Evolutionary conservation across 2,113 vertebrate species (phyloP).

Genomic region (Tragelaphus strepsiceros): DNA sequence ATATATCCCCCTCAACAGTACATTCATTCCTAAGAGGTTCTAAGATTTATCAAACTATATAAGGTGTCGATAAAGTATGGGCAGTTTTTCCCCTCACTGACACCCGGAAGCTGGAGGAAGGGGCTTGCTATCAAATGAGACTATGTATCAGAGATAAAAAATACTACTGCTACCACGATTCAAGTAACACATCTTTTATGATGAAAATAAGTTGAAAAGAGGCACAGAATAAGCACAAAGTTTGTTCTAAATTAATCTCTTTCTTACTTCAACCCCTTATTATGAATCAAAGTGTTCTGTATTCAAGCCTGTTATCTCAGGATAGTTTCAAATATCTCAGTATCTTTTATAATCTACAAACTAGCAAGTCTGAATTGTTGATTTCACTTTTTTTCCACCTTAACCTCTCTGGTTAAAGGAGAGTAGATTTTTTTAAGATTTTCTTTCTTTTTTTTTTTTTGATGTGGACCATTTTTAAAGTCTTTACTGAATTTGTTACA

Average conservation of each 20-base stretch:
- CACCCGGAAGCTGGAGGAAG: background rate
- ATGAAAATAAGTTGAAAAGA: background rate
- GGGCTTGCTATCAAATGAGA: background rate
- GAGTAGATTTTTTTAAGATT: background rate
- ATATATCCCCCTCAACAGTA: background rate
- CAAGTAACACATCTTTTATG: background rate
- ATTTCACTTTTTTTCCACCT: background rate
- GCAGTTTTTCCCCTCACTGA: background rate
- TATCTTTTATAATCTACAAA: background rate
- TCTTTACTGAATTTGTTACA: background rate
- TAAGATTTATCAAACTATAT: background rate
- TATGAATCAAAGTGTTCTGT: background rate
- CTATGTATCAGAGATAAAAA: background rate
- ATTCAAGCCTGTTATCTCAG: background rate
- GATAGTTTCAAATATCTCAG: background rate
- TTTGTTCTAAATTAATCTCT: background rate
- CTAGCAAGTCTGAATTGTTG: background rate
- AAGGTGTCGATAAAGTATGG: background rate
- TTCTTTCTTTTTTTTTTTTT: background rate
- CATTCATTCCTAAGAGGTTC: background rate
- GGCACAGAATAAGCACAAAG: background rate
- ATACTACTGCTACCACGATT: background rate
- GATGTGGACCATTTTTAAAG: background rate
- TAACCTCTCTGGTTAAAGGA: background rate
- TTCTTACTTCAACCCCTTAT: background rate